phyloP scores from a whole-genome alignment of 2,888 invertebrate genomes.

The Plutella xylostella region DNA sequence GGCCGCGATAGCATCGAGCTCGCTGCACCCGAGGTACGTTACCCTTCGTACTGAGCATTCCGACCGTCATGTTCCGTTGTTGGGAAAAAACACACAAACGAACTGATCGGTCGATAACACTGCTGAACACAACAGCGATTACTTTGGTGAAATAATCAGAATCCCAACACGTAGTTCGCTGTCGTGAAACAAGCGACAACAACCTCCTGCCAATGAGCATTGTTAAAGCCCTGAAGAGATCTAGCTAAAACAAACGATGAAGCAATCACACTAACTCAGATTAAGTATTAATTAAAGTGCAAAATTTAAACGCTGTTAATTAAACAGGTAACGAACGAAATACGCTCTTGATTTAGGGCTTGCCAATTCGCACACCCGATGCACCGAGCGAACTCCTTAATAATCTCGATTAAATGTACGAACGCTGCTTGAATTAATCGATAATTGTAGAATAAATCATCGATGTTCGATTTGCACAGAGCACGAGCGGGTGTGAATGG shows the following conservation, averaged over 20 bases:
- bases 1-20: constrained; percentile 20
- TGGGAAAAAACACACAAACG: not conserved
- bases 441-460: constrained; percentile 69
- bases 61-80: not conserved
- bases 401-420: constrained; percentile 64
- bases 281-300: constrained; percentile 1
- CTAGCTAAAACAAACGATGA: no score
- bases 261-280: no score
- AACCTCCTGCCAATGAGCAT: no score
- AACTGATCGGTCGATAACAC: no score
- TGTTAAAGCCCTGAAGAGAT: no score
- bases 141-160: no score
- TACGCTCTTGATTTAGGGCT: constrained; percentile 36
- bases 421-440: constrained; percentile 70
- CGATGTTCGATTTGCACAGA: constrained; percentile 64
- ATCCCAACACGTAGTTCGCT: no score
- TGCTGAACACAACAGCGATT: no score
- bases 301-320: constrained; percentile 24
- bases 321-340: constrained; percentile 30
- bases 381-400: constrained; percentile 44
- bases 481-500: constrained; percentile 64
- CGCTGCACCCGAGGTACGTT: constrained; percentile 7
- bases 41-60: constrained; percentile 1
- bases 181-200: no score
- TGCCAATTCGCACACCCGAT: constrained; percentile 37